Evolutionary conservation across 92 coral and sea anemone genomes (phyloP).

Genomic region (Paragorgia papillata): DNA sequence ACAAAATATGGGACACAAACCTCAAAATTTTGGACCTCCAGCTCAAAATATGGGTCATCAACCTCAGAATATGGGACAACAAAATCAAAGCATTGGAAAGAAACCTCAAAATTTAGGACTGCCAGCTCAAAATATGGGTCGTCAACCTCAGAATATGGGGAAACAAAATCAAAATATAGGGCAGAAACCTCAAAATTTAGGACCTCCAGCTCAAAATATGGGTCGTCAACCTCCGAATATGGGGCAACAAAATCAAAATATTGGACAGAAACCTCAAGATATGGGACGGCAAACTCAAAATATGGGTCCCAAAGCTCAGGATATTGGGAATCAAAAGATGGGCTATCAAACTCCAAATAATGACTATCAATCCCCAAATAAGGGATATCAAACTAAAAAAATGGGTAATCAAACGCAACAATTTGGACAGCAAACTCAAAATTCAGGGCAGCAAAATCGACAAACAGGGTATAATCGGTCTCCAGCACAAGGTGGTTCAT

Average conservation of each 20-base stretch:
- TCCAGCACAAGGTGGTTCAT: not conserved
- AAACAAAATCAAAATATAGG: not conserved
- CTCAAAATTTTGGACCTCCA: not conserved
- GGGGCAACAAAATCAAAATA: not conserved
- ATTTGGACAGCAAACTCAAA: not conserved
- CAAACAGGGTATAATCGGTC: slow-evolving; percentile 11
- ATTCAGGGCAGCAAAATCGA: not conserved
- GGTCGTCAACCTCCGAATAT: not conserved
- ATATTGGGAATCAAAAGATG: not conserved
- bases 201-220: not conserved
- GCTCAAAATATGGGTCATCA: slow-evolving; percentile 9
- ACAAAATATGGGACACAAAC: not conserved
- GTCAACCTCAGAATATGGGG: not conserved
- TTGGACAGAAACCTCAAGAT: too few relatives aligned
- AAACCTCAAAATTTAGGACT: too few relatives aligned
- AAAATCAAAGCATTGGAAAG: not conserved
- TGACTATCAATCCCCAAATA: too few relatives aligned
- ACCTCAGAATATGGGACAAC: not conserved
- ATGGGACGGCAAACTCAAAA: not conserved
- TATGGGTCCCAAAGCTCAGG: not conserved
- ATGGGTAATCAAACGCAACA: too few relatives aligned
- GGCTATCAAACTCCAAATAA: too few relatives aligned
- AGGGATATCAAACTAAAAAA: too few relatives aligned
- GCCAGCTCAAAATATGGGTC: not conserved
- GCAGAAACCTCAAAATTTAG: too few relatives aligned